These are phyloP conservation scores for Colius striatus DNA, from an alignment of 2,113 vertebrate species.

Conservation along the genomic window DNA sequence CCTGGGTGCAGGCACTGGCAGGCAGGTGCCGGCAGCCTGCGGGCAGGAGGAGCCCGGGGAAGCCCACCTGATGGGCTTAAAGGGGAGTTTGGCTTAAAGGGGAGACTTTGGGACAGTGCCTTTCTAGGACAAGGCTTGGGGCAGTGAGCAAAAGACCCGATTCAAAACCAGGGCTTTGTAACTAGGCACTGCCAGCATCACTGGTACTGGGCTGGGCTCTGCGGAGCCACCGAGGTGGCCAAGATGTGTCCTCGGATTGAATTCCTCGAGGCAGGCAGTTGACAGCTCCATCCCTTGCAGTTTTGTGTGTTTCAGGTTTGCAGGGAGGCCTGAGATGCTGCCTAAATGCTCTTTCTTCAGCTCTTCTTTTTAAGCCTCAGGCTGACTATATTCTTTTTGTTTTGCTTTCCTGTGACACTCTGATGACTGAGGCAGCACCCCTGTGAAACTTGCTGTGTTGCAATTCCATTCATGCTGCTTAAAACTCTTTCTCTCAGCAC, in stretches of 20 bases:
- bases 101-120: neutral
- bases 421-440: neutral
- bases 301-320: neutral
- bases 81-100: neutral
- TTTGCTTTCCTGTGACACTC: neutral
- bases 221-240: no score
- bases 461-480: neutral
- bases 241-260: neutral
- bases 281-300: neutral
- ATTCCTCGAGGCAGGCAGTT: neutral
- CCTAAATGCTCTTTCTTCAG: neutral
- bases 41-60: neutral
- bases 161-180: neutral
- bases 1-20: neutral
- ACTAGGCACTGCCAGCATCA: neutral
- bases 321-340: accelerated
- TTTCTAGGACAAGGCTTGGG: neutral
- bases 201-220: neutral
- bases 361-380: neutral
- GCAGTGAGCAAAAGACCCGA: neutral
- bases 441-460: neutral
- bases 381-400: neutral
- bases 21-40: neutral
- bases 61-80: neutral
- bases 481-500: constrained; percentile 24